Base-by-base conservation (phyloP, 2,888 invertebrate species). In the Harpalus rufipes region DNA sequence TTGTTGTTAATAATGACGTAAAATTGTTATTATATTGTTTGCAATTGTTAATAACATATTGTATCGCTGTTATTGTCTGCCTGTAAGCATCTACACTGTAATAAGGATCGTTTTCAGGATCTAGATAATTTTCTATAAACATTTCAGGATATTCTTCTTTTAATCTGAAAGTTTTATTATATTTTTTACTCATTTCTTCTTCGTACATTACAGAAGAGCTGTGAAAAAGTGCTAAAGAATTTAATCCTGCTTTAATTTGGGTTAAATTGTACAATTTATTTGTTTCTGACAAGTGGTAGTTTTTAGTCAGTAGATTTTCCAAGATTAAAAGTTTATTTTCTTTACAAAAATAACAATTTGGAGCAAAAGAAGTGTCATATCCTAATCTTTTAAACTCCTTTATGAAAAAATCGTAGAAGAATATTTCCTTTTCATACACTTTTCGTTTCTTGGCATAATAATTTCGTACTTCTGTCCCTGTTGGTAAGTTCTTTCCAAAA, bases 181-280 rank as follows among this genome's bases (percentile, higher is more conserved):
- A 51, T 61, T 87, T 86, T 18, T 87, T 85, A 0, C 86, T 86
- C 85, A 87, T 88, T 12, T 88, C 89, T 85, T 91, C 90, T 88
- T 93, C 93, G 86, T 90, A 92, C 63, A 93, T 88, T 8, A 93
- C 90, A 7, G 92, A 90, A n/a, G 91, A 89, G 0, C 92, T 91
- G 85, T 93, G 93, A 86, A 93, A 92, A 87, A 92, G 91, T 0
- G 93, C 92, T 56, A 93, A 87, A 1, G 92, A 90, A 84, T 90
- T 89, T 72, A 93, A 88, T 44, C 92, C 92, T 87, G 90, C 89
- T 44, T 91, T 87, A 14, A 92, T 92, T 86, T 93, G 93, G 0
- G 90, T 89, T 81, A 91, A 89, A 86, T 93, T 93, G 68, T 93
- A 92, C 0, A 88, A 85, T 84, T 91, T 89, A 21, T 91, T 87